Evolutionary conservation across 1,140 invertebrate genomes (phyloP).

Genomic region (Nephotettix cincticeps): DNA sequence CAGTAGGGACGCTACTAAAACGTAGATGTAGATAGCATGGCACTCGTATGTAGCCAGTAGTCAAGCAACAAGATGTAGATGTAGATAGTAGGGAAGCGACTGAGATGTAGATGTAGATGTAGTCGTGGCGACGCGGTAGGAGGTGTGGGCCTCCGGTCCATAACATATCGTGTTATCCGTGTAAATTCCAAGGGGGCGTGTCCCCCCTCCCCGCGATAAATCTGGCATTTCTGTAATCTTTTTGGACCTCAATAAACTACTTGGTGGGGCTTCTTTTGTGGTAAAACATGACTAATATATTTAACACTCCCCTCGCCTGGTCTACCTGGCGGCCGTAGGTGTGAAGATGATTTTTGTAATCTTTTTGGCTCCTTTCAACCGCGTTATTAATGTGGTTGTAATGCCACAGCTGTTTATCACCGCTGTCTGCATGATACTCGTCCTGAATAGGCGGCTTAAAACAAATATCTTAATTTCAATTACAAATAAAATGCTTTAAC

Average conservation of each 20-base stretch:
- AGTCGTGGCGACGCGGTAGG: background rate
- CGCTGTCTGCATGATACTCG: no score
- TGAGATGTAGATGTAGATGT: no score
- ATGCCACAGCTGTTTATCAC: no score
- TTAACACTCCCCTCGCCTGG: background rate
- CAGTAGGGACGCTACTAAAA: no score
- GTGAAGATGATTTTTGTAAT: conserved; percentile 16
- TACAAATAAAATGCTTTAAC: no score
- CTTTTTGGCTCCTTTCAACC: background rate
- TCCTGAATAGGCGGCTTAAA: no score
- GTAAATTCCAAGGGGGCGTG: background rate
- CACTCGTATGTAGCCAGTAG: no score
- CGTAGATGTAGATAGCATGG: no score
- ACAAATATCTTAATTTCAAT: no score
- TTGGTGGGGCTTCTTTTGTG: conserved; percentile 14
- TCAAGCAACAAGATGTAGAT: no score
- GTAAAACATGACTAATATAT: conserved; percentile 3
- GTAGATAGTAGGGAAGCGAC: no score
- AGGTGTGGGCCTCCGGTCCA: background rate
- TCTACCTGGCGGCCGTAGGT: background rate
- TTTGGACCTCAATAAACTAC: conserved; percentile 10
- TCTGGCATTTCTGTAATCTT: conserved; percentile 5
- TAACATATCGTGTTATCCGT: conserved; percentile 15
- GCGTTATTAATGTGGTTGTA: no score
- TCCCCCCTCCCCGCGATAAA: conserved; percentile 2